phyloP scores from a whole-genome alignment of 2,797 vertebrate genomes.

The Calcarius lapponicus region DNA sequence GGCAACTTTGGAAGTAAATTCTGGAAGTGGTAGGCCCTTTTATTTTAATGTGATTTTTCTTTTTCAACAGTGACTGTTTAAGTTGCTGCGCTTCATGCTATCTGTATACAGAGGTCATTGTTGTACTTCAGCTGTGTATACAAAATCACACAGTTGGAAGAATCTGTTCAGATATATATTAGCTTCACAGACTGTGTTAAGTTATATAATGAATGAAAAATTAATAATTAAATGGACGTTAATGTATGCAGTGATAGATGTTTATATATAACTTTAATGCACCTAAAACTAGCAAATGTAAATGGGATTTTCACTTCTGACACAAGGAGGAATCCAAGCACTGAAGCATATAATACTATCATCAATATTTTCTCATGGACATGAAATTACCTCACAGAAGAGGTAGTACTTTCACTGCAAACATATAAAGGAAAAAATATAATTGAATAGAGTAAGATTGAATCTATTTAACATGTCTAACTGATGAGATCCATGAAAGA shows the following conservation, averaged over 20 bases:
- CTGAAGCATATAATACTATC: background rate
- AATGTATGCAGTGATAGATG: background rate
- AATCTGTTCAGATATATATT: background rate
- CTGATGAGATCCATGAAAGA: background rate
- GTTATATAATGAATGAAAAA: background rate
- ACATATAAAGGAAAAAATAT: background rate
- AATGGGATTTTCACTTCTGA: background rate
- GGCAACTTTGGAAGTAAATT: background rate
- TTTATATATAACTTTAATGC: background rate
- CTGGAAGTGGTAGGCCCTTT: background rate
- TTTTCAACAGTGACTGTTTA: background rate
- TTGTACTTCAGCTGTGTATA: background rate
- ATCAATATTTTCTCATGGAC: background rate
- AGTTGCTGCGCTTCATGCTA: background rate
- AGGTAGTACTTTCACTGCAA: background rate
- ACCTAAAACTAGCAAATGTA: background rate
- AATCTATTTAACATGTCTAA: background rate
- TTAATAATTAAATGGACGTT: background rate
- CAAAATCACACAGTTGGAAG: background rate
- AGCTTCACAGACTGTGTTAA: background rate
- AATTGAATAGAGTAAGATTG: background rate
- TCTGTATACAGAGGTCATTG: background rate
- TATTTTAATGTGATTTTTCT: background rate
- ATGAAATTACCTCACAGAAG: background rate
- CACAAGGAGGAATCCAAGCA: background rate